These are phyloP conservation scores for Vicugna pacos DNA, from an alignment of 2,113 vertebrate species.

Conservation along the genomic window DNA sequence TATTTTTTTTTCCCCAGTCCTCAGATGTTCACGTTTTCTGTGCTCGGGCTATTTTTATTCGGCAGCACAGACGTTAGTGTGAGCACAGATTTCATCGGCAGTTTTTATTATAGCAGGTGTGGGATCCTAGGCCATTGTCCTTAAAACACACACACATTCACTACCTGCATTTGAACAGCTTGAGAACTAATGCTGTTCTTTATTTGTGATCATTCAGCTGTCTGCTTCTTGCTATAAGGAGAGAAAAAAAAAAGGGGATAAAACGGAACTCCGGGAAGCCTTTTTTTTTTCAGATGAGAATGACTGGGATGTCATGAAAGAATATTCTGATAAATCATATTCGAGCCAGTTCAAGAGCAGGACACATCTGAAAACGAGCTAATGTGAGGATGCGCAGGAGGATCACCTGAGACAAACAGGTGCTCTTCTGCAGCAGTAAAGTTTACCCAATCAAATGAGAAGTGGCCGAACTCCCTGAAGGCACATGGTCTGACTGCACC, in stretches of 20 bases:
- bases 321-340: slow-evolving; percentile 76
- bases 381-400: slow-evolving; percentile 72
- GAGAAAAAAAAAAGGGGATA: slow-evolving; percentile 50
- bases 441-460: slow-evolving; percentile 64
- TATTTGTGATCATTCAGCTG: slow-evolving; percentile 74
- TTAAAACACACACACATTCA: slow-evolving; percentile 42
- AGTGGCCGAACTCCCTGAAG: slow-evolving; percentile 49
- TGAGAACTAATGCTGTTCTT: slow-evolving; percentile 57
- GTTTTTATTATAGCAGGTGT: slow-evolving; percentile 74
- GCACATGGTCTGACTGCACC: background rate
- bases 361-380: slow-evolving; percentile 77
- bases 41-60: slow-evolving; percentile 79
- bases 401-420: slow-evolving; percentile 71
- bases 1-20: background rate
- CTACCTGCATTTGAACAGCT: slow-evolving; percentile 69
- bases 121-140: slow-evolving; percentile 56
- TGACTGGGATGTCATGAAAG: slow-evolving; percentile 74
- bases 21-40: slow-evolving; percentile 76
- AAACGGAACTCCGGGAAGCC: slow-evolving; percentile 64
- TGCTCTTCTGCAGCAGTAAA: slow-evolving; percentile 61
- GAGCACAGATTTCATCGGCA: slow-evolving; percentile 67
- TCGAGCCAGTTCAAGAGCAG: slow-evolving; percentile 62
- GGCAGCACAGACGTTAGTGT: slow-evolving; percentile 58
- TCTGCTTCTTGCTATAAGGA: slow-evolving; percentile 73
- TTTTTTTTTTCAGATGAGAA: slow-evolving; percentile 76